These are phyloP conservation scores for Parnassius smintheus DNA, from an alignment of 2,888 invertebrate genomes.

Conservation along the genomic window DNA sequence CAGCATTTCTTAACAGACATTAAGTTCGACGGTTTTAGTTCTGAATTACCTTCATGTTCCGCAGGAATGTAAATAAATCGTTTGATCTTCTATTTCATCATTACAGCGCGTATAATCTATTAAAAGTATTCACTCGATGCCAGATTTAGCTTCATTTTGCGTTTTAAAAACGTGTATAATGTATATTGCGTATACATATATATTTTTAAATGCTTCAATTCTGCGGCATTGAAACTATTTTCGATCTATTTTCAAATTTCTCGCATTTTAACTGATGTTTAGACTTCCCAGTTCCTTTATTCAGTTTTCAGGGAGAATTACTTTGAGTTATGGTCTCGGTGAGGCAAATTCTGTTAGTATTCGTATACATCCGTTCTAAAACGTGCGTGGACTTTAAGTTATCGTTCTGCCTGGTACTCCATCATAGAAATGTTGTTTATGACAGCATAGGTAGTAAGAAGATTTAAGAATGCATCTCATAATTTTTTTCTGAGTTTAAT, in stretches of 20 bases:
- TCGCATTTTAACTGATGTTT: slow-evolving; percentile 46
- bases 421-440: slow-evolving; percentile 14
- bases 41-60: slow-evolving; percentile 17
- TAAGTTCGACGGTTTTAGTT: slow-evolving; percentile 18
- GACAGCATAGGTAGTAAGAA: slow-evolving; percentile 1
- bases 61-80: slow-evolving; percentile 18
- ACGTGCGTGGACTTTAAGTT: slow-evolving; percentile 56
- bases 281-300: slow-evolving; percentile 59
- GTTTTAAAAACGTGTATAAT: background rate
- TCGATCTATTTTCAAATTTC: slow-evolving; percentile 6
- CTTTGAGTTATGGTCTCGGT: slow-evolving; percentile 59
- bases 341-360: slow-evolving; percentile 57
- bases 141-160: background rate
- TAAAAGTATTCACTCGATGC: slow-evolving; percentile 11
- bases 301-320: slow-evolving; percentile 59
- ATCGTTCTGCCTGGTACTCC: slow-evolving; percentile 35
- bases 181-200: background rate
- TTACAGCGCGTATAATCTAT: background rate
- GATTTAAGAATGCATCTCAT: background rate
- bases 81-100: slow-evolving; percentile 19
- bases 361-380: slow-evolving; percentile 70
- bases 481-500: background rate
- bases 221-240: background rate
- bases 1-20: slow-evolving; percentile 4
- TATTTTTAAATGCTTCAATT: too few relatives aligned